phyloP scores from a whole-genome alignment of 2,888 invertebrate genomes.

The Spodoptera picta region DNA sequence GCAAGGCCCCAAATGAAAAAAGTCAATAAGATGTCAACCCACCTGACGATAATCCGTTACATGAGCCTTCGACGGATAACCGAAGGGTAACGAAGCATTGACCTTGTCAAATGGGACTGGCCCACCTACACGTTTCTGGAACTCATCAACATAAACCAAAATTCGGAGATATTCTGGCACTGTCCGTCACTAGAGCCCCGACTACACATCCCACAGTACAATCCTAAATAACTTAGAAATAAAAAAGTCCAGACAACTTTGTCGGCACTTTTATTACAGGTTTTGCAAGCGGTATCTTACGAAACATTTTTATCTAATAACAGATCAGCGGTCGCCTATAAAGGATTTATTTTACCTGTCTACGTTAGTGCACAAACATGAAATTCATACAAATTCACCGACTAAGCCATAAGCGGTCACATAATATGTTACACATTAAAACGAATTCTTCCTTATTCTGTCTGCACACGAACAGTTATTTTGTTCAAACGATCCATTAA shows the following conservation, averaged over 20 bases:
- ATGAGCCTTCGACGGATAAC: conserved; percentile 37
- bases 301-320: conserved; percentile 59
- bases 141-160: conserved; percentile 37
- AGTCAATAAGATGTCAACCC: conserved; percentile 34
- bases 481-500: conserved; percentile 47
- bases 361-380: conserved; percentile 47
- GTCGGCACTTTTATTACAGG: conserved; percentile 58
- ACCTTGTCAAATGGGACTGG: conserved; percentile 51
- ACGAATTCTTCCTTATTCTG: conserved; percentile 47
- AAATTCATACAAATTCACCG: conserved; percentile 42
- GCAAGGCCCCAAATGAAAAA: conserved; percentile 32
- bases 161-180: conserved; percentile 28
- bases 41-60: conserved; percentile 49
- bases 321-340: conserved; percentile 59
- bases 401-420: conserved; percentile 29
- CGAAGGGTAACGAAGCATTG: conserved; percentile 44
- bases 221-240: conserved; percentile 39
- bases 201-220: conserved; percentile 49
- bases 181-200: conserved; percentile 35
- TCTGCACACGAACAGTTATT: conserved; percentile 40
- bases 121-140: conserved; percentile 50
- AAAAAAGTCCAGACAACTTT: conserved; percentile 42
- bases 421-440: conserved; percentile 33
- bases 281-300: conserved; percentile 52
- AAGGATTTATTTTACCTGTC: conserved; percentile 58